Evolutionary conservation across 2,888 invertebrate genomes (phyloP).

Genomic region (Drosophila birchii): DNA sequence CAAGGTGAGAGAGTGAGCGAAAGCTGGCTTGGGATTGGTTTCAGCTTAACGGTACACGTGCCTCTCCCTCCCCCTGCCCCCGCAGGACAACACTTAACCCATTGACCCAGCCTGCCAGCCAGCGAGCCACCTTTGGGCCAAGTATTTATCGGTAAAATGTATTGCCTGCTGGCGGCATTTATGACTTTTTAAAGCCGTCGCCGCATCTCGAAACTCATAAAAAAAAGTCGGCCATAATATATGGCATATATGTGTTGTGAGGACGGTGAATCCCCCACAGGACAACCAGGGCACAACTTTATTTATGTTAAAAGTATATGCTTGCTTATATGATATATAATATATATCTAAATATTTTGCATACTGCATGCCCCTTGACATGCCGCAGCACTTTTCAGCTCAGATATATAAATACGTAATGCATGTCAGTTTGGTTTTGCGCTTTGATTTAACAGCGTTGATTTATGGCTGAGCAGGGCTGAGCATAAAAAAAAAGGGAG

Average conservation of each 20-base stretch:
- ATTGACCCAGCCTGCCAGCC: constrained; percentile 34
- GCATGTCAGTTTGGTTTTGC: constrained; percentile 74
- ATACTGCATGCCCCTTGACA: constrained; percentile 43
- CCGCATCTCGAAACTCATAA: constrained; percentile 62
- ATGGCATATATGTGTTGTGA: neutral
- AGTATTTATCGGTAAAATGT: constrained; percentile 54
- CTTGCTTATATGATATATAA: neutral
- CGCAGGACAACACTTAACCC: constrained; percentile 35
- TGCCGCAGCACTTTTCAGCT: constrained; percentile 31
- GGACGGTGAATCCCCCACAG: constrained; percentile 8
- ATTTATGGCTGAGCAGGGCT: constrained; percentile 56
- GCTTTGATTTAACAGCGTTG: constrained; percentile 76
- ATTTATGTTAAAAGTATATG: constrained; percentile 37
- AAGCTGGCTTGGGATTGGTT: constrained; percentile 8
- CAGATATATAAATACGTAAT: constrained; percentile 72
- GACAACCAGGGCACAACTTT: constrained; percentile 14
- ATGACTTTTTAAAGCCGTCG: constrained; percentile 72
- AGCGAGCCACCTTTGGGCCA: constrained; percentile 12
- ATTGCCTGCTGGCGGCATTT: constrained; percentile 61
- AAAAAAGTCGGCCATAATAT: constrained; percentile 45
- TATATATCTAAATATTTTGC: constrained; percentile 53
- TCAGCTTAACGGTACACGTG: constrained; percentile 19
- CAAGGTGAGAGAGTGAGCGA: constrained; percentile 20
- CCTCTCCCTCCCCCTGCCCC: neutral
- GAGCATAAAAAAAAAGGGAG: constrained; percentile 19